Evolutionary conservation across 2,888 invertebrate species (phyloP).

Genomic region (Oxystoma pomonae): DNA sequence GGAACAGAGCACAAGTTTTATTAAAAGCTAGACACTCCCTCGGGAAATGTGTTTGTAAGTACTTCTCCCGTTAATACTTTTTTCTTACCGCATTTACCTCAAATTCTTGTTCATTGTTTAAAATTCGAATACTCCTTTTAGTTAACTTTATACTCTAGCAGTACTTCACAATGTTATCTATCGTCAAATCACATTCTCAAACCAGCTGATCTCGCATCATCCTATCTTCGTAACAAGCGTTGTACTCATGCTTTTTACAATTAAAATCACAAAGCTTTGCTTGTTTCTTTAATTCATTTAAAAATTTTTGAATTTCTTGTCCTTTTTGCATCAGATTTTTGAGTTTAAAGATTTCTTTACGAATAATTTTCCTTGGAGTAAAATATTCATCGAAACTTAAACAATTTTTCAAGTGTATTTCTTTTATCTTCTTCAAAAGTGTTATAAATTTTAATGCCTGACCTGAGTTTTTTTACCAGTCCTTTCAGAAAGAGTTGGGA

Average conservation of each 20-base stretch:
- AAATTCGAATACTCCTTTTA: background rate
- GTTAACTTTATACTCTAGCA: background rate
- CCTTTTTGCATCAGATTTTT: background rate
- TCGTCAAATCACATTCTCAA: background rate
- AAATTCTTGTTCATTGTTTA: background rate
- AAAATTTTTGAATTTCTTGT: background rate
- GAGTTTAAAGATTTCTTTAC: background rate
- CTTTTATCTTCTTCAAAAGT: background rate
- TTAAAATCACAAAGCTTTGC: background rate
- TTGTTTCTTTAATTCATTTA: background rate
- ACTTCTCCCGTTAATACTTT: background rate
- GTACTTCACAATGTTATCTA: background rate
- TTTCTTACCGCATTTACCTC: background rate
- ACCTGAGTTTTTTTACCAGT: background rate
- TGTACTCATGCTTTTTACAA: background rate
- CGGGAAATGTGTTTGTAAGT: background rate
- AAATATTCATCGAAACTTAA: background rate
- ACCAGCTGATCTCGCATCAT: background rate
- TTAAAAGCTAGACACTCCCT: background rate
- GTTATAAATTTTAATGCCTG: background rate
- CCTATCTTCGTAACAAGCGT: background rate
- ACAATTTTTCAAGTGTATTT: background rate
- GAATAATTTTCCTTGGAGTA: background rate
- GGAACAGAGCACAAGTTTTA: background rate
- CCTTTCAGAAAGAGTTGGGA: background rate